These are phyloP conservation scores for Trichomycterus rosablanca DNA, from an alignment of 2,113 vertebrate genomes.

Conservation along the genomic window DNA sequence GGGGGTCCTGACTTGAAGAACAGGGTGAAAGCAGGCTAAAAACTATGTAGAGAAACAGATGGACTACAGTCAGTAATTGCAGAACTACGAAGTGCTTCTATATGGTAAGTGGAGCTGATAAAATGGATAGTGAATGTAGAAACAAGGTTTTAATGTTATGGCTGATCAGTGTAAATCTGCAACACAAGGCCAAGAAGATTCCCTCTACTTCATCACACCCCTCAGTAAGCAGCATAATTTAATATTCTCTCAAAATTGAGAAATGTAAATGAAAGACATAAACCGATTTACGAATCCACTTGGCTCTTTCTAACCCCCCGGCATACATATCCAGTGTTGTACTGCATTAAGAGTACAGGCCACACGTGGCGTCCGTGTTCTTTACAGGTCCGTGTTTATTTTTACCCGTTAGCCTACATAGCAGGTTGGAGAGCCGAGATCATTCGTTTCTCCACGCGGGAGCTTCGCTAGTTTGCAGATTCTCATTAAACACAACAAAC, in stretches of 20 bases:
- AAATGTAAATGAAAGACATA: conserved; percentile 1
- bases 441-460: conserved; percentile 34
- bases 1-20: too few species aligned
- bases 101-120: too few species aligned
- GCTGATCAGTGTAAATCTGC: too few species aligned
- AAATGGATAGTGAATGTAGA: too few species aligned
- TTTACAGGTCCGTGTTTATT: background rate
- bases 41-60: too few species aligned
- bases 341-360: background rate
- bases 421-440: conserved; percentile 17
- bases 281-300: background rate
- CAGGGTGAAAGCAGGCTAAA: too few species aligned
- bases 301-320: too few species aligned
- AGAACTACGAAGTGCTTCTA: too few species aligned
- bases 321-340: background rate
- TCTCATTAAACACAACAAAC: conserved; percentile 27
- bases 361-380: background rate
- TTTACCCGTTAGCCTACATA: background rate
- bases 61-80: too few species aligned
- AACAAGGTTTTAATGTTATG: too few species aligned
- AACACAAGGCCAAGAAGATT: background rate
- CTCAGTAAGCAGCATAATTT: conserved; percentile 8
- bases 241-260: conserved; percentile 9
- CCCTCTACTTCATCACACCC: conserved; percentile 5
- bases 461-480: conserved; percentile 36